Percentiles rank a stretch among this genome's conserved stretches.
Evolutionary conservation across 1,140 invertebrate genomes (phyloP).

Genomic region (Olivierus martensii): DNA sequence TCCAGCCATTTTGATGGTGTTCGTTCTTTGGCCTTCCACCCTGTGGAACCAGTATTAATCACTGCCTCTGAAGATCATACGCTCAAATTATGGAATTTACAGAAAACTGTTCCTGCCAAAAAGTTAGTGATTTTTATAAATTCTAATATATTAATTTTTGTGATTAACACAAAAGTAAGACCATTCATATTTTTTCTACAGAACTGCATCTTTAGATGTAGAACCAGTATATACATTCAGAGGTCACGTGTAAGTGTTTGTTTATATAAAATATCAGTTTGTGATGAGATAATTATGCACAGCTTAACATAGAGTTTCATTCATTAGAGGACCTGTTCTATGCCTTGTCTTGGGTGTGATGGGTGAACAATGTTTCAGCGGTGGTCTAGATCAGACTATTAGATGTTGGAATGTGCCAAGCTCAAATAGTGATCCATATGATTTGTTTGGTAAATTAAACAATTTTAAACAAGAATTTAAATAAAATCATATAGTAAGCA

Average conservation of each 20-base stretch:
- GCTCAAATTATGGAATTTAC: slow-evolving; percentile 96
- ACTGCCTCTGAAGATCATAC: slow-evolving; percentile 98
- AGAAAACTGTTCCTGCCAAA: slow-evolving; percentile 92
- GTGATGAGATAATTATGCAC: not conserved
- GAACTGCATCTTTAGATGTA: slow-evolving; percentile 83
- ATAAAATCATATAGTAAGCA: not conserved
- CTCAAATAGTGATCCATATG: slow-evolving; percentile 91
- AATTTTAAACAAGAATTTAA: not conserved
- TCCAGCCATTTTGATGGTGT: slow-evolving; percentile 90
- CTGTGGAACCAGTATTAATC: slow-evolving; percentile 88
- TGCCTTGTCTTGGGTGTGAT: slow-evolving; percentile 81
- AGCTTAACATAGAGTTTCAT: not conserved
- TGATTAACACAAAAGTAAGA: not conserved
- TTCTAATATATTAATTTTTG: not conserved
- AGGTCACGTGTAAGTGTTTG: slow-evolving; percentile 50
- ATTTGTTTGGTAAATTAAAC: slow-evolving; percentile 63
- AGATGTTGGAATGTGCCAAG: slow-evolving; percentile 93
- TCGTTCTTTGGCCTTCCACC: slow-evolving; percentile 92
- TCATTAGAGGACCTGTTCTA: slow-evolving; percentile 59
- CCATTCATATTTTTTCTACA: slow-evolving; percentile 24
- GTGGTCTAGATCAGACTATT: slow-evolving; percentile 82
- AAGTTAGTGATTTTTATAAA: slow-evolving; percentile 9
- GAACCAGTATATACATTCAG: slow-evolving; percentile 97
- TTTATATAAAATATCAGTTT: not conserved
- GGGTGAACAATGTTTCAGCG: slow-evolving; percentile 89